Conservation (phyloP, 2,797 vertebrate genomes). For the Leptatherina wallacei region DNA sequence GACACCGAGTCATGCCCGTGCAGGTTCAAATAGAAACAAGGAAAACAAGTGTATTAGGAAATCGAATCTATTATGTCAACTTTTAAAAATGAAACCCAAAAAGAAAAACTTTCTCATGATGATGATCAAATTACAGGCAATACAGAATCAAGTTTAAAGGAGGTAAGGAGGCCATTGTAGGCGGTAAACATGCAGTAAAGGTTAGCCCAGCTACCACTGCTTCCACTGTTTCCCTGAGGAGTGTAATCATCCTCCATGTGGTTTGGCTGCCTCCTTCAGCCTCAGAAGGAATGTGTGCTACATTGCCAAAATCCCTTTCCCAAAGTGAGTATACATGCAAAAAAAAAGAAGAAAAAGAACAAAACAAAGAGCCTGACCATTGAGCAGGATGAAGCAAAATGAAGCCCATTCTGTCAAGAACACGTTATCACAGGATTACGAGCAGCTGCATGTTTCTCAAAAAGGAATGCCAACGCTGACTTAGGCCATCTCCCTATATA, state of each 20-base stretch:
- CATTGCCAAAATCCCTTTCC: constrained; percentile 55
- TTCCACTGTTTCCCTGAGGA: constrained; percentile 60
- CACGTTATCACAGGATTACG: constrained; percentile 46
- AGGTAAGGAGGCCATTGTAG: constrained; percentile 25
- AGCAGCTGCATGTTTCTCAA: constrained; percentile 57
- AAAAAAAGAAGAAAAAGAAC: constrained; percentile 34
- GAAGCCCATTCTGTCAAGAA: constrained; percentile 52
- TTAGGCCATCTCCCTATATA: constrained; percentile 62
- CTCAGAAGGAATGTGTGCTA: constrained; percentile 59
- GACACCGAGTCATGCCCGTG: not conserved
- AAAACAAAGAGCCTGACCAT: constrained; percentile 21
- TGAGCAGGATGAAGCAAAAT: constrained; percentile 40
- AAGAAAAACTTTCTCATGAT: not conserved
- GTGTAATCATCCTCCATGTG: constrained; percentile 65
- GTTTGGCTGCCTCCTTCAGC: constrained; percentile 64
- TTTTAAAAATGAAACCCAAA: not conserved
- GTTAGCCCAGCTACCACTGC: constrained; percentile 46
- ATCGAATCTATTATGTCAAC: not conserved
- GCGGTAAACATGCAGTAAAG: constrained; percentile 46
- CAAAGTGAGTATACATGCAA: constrained; percentile 61
- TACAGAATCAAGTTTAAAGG: constrained; percentile 21
- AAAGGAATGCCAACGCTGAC: constrained; percentile 68
- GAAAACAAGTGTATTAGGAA: not conserved
- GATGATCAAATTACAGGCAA: not conserved
- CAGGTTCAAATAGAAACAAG: not conserved